These are phyloP conservation scores for Drosophila triauraria DNA, from an alignment of 1,140 invertebrate genomes.

Conservation along the genomic window DNA sequence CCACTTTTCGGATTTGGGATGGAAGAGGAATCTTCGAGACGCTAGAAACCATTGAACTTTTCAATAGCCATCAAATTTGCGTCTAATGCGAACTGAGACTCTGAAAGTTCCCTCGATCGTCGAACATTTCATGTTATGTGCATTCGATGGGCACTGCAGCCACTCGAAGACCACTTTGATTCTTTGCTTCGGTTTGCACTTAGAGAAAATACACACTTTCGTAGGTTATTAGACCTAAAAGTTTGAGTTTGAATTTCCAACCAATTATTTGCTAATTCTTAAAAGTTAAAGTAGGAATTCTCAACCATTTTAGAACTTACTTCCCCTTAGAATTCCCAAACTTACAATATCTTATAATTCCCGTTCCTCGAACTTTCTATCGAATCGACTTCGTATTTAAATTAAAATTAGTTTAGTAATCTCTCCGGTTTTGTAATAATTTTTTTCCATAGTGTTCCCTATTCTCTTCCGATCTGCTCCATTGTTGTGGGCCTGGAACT, in stretches of 20 bases:
- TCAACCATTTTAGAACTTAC: neutral
- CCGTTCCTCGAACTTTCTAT: neutral
- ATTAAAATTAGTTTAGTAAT: neutral
- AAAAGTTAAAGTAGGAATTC: too few species aligned
- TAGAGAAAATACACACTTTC: neutral
- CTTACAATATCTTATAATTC: too few species aligned
- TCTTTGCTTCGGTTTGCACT: constrained; percentile 14
- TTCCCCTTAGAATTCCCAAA: neutral
- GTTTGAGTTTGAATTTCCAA: neutral
- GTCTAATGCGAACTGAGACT: constrained; percentile 52
- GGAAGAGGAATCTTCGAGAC: constrained; percentile 10
- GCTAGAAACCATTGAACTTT: constrained; percentile 71
- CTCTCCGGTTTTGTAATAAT: neutral
- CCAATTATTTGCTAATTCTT: neutral
- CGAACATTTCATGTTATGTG: constrained; percentile 32
- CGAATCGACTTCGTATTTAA: neutral
- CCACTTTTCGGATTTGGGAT: constrained; percentile 17
- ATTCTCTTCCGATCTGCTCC: constrained; percentile 13
- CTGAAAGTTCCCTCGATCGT: constrained; percentile 24
- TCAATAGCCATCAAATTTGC: constrained; percentile 77
- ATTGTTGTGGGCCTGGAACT: constrained; percentile 54
- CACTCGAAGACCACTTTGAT: constrained; percentile 64
- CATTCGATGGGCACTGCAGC: constrained; percentile 35
- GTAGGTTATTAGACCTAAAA: neutral
- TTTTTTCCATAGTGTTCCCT: constrained; percentile 4